Evolutionary conservation across 2,113 vertebrate genomes (phyloP), one percentile per base, ranked within the genome.

Genomic region (Nettapus auritus): DNA sequence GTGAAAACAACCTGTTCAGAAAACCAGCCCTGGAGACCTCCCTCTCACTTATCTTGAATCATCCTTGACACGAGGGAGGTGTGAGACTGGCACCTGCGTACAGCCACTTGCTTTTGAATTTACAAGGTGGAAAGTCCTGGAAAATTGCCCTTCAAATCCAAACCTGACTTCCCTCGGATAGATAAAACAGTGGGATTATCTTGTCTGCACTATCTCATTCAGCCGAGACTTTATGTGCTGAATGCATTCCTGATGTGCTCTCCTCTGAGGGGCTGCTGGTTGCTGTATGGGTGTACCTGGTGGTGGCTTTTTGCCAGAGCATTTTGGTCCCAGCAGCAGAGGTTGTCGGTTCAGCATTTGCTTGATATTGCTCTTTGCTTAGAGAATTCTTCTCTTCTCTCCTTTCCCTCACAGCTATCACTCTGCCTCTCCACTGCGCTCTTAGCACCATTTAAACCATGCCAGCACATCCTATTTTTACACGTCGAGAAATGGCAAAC

Each of bases 381-480:
- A 14, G 71, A 93, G 86, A 90, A 38, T 67, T 76, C 73, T 74
- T 67, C 59, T 66, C 38, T 31, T 74, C 34, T 77, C 64, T 46
- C 3, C 0, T 70, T 86, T 60, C 70, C 94, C 89, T 79, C 4
- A 1, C 86, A 95, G 83, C 81, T 66, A 68, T 85, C 5, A 0
- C 74, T 55, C 44, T 50, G 81, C 69, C 83, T 89, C 90, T 95
- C 88, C 80, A 12, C 0, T 0, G 80, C 38, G 77, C 88, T 89
- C 55, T 84, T 82, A 88, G 88, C 93, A 90, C 80, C 77, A 31
- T 59, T 80, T 71, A 83, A 92, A 71, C 80, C 21, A 3, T 62
- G 92, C 94, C 88, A 93, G 88, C 77, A 48, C 67, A 34, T 89
- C 93, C 90, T 85, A 36, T 79, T 90, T 96, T 95, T 93, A 84